A percentile compares a stretch with the other conserved stretches of the same genome.
Conservation (phyloP, 2,113 vertebrate genomes). For the Pelecanoides urinatrix region DNA sequence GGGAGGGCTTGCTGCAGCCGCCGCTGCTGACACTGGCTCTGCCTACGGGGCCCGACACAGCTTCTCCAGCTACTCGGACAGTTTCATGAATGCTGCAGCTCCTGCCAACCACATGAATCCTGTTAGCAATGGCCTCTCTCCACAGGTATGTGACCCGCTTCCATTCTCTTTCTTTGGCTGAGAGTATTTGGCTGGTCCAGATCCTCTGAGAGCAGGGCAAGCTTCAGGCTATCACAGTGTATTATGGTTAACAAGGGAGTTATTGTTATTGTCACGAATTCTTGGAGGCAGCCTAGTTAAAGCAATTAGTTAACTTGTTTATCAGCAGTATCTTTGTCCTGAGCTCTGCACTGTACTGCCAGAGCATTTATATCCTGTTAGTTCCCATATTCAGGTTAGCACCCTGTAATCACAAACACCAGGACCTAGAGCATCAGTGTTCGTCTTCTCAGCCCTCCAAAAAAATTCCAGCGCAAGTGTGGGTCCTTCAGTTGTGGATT, state of each 20-base stretch:
- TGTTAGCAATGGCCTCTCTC: constrained; percentile 96
- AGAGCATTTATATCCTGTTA: not conserved
- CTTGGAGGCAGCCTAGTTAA: not conserved
- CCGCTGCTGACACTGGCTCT: constrained; percentile 80
- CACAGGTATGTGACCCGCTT: constrained; percentile 81
- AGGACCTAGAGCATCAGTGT: not conserved
- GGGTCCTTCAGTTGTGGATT: not conserved
- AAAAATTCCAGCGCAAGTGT: not conserved
- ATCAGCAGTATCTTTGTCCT: not conserved
- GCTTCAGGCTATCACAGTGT: not conserved
- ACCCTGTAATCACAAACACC: not conserved
- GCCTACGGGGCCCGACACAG: constrained; percentile 93
- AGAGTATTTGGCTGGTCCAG: not conserved
- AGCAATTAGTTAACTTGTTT: not conserved
- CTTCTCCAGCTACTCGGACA: constrained; percentile 98
- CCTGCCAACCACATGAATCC: constrained; percentile 97
- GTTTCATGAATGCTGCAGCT: constrained; percentile 92
- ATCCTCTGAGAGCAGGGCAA: not conserved
- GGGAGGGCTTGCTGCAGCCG: constrained; percentile 80
- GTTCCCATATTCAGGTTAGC: not conserved
- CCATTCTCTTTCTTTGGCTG: not conserved
- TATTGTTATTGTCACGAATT: not conserved
- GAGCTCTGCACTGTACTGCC: not conserved
- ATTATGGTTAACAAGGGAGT: not conserved
- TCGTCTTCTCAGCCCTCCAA: not conserved